Evolutionary conservation across 2,888 invertebrate species (phyloP).

Genomic region (Melolontha melolontha): DNA sequence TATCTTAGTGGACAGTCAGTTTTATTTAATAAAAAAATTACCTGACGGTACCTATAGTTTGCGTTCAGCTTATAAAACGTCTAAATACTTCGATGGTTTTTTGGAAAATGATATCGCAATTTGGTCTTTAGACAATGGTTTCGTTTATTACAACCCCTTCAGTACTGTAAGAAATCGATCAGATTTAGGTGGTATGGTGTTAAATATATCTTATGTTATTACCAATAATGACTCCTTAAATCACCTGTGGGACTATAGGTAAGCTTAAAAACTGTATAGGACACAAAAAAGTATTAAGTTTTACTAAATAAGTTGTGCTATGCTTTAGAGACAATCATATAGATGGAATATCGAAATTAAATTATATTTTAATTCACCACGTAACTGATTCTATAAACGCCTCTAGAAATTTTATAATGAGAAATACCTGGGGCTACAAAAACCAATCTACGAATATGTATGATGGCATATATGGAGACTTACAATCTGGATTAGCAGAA

Average conservation of each 20-base stretch:
- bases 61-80: constrained; percentile 53
- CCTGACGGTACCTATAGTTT: constrained; percentile 42
- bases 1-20: constrained; percentile 52
- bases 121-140: constrained; percentile 44
- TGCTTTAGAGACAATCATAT: constrained; percentile 55
- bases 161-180: constrained; percentile 50
- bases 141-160: constrained; percentile 45
- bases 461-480: constrained; percentile 72
- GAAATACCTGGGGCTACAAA: constrained; percentile 70
- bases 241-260: constrained; percentile 65
- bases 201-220: constrained; percentile 59
- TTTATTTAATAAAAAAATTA: constrained; percentile 50
- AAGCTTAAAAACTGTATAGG: constrained; percentile 20
- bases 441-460: constrained; percentile 65
- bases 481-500: constrained; percentile 69
- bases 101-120: constrained; percentile 44
- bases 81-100: constrained; percentile 41
- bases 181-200: constrained; percentile 54
- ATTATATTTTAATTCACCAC: constrained; percentile 69
- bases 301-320: background rate
- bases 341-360: constrained; percentile 72
- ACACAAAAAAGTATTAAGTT: no score
- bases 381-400: constrained; percentile 69
- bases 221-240: constrained; percentile 62
- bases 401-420: constrained; percentile 65